Percentiles rank a stretch among this genome's conserved stretches.
These are phyloP conservation scores for Mycetomoellerius zeteki DNA, from an alignment of 1,140 invertebrate genomes.

Conservation along the genomic window DNA sequence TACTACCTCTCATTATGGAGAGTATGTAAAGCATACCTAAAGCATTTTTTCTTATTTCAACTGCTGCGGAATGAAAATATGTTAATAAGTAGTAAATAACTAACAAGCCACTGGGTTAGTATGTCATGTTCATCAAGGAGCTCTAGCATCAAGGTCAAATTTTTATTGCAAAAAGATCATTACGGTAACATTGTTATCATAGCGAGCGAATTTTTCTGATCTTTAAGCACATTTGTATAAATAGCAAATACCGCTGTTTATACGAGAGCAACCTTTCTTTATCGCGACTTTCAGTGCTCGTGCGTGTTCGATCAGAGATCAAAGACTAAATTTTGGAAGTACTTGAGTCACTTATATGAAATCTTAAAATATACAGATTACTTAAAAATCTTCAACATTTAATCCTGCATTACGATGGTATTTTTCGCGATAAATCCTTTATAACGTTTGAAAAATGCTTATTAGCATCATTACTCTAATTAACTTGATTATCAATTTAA, in stretches of 20 bases:
- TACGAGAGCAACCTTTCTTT: background rate
- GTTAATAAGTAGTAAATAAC: conserved; percentile 16
- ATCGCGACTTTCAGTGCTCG: background rate
- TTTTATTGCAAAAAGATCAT: conserved; percentile 68
- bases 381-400: background rate
- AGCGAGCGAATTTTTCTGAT: conserved; percentile 13
- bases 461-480: too few species aligned
- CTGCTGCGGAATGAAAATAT: background rate
- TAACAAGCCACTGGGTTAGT: background rate
- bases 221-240: conserved; percentile 1
- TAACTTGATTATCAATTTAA: too few species aligned
- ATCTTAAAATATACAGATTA: background rate
- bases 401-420: background rate
- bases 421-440: too few species aligned
- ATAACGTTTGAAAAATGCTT: too few species aligned
- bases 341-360: background rate
- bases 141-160: conserved; percentile 56
- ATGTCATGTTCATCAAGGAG: background rate
- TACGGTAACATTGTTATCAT: conserved; percentile 64
- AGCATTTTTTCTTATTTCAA: conserved; percentile 24
- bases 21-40: background rate
- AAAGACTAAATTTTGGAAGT: conserved; percentile 35
- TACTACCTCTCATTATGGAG: background rate
- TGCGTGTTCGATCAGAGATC: background rate
- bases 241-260: background rate